These are phyloP conservation scores for Paramisgurnus dabryanus DNA, from an alignment of 2,113 vertebrate genomes.

Conservation along the genomic window DNA sequence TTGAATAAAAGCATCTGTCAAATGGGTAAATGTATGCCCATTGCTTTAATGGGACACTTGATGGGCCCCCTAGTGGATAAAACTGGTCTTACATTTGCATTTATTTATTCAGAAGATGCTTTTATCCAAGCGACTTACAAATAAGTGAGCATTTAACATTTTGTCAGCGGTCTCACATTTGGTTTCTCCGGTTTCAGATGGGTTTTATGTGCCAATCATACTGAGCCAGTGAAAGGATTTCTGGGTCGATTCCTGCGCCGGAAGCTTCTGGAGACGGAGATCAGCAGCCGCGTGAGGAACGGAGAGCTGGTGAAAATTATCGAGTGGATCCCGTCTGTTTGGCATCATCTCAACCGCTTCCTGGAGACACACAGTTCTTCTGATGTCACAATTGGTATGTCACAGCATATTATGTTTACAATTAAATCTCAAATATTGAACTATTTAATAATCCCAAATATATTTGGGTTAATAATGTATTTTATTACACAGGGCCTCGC, in stretches of 20 bases:
- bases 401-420: background rate
- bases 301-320: slow-evolving; percentile 84
- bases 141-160: background rate
- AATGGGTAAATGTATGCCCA: no score
- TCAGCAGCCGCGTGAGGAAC: slow-evolving; percentile 80
- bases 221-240: slow-evolving; percentile 87
- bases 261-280: slow-evolving; percentile 86
- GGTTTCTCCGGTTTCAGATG: slow-evolving; percentile 69
- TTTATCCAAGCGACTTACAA: no score
- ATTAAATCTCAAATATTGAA: background rate
- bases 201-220: slow-evolving; percentile 86
- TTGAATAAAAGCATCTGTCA: no score
- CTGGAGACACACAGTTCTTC: slow-evolving; percentile 88
- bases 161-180: background rate
- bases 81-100: background rate
- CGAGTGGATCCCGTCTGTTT: slow-evolving; percentile 87
- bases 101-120: no score
- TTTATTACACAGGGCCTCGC: slow-evolving; percentile 75
- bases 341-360: slow-evolving; percentile 88
- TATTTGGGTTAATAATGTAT: no score
- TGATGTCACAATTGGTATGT: slow-evolving; percentile 84
- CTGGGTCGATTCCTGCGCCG: slow-evolving; percentile 85
- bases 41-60: no score
- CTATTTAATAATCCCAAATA: background rate
- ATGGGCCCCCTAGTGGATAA: no score